Evolutionary conservation across 2,113 vertebrate genomes (phyloP).

Genomic region (Esox niger): DNA sequence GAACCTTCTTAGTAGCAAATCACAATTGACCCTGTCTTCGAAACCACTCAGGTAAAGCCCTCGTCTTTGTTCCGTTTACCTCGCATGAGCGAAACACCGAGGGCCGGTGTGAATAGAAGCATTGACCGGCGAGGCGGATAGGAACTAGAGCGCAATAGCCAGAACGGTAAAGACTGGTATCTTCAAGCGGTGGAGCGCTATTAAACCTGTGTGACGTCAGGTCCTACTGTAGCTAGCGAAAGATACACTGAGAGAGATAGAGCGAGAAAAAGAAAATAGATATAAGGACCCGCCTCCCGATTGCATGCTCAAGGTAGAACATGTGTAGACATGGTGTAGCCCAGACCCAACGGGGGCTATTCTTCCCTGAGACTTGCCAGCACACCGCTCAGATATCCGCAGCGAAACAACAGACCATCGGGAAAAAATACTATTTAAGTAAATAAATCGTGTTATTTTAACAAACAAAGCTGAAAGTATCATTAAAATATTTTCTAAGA

Average conservation of each 20-base stretch:
- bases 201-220: constrained; percentile 66
- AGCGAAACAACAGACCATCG: no score
- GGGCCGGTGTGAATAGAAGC: constrained; percentile 43
- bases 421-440: no score
- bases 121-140: constrained; percentile 46
- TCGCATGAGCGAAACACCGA: constrained; percentile 53
- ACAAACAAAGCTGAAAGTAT: no score
- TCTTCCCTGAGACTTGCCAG: not conserved
- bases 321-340: not conserved
- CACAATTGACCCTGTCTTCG: constrained; percentile 8
- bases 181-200: constrained; percentile 40
- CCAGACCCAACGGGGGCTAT: no score
- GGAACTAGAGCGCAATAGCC: not conserved
- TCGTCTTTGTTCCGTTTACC: constrained; percentile 47
- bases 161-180: constrained; percentile 28
- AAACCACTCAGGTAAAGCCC: constrained; percentile 51
- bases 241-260: constrained; percentile 11
- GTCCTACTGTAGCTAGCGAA: constrained; percentile 1
- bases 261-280: constrained; percentile 9
- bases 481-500: no score
- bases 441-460: no score
- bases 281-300: not conserved
- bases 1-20: not conserved
- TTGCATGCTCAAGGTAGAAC: constrained; percentile 1
- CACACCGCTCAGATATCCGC: not conserved